Evolutionary conservation across 2,888 invertebrate genomes (phyloP), one percentile per base, ranked within the genome.

Genomic region (Odontomyia ornata): DNA sequence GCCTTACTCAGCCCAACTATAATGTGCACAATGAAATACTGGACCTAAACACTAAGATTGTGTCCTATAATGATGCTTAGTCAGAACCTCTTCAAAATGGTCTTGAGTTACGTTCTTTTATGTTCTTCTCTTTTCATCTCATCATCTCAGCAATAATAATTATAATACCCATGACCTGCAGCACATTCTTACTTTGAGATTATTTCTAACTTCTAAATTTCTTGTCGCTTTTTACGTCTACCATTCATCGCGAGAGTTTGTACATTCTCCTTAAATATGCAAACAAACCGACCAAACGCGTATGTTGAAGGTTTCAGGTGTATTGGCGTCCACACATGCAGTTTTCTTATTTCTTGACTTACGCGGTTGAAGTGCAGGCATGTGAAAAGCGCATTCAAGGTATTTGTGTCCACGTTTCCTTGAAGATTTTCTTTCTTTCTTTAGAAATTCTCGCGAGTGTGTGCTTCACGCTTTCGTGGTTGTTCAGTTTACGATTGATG

Each of bases 91-190:
- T 65, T 36, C 65, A 18, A 65, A 65, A 36, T 36, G 65, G 36
- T 65, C 65, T 65, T 36, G 65, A 36, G 65, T 36, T 30, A 18
- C 65, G 21, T 18, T 18, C 36, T 65, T 64, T 64, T n/a, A n/a
- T n/a, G n/a, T n/a, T n/a, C n/a, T n/a, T n/a, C n/a, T n/a, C n/a
- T n/a, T n/a, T n/a, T n/a, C n/a, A n/a, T 62, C 23, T 27, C 28
- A 52, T 62, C 36, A 36, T 36, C 36, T 3, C 36, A 27, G 15
- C 15, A 15, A 65, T 65, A 30, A 65, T 65, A 36, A 64, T 71
- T 30, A n/a, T 71, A 47, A 71, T 47, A 71, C 25, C 69, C 69
- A 71, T 71, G 69, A 71, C 69, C 69, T 71, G 69, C 69, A 46
- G 47, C 23, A 30, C 15, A 46, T 64, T 28, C 64, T 9, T 15